These are phyloP conservation scores for Scaptomyza montana DNA, from an alignment of 1,140 invertebrate genomes.

Conservation along the genomic window DNA sequence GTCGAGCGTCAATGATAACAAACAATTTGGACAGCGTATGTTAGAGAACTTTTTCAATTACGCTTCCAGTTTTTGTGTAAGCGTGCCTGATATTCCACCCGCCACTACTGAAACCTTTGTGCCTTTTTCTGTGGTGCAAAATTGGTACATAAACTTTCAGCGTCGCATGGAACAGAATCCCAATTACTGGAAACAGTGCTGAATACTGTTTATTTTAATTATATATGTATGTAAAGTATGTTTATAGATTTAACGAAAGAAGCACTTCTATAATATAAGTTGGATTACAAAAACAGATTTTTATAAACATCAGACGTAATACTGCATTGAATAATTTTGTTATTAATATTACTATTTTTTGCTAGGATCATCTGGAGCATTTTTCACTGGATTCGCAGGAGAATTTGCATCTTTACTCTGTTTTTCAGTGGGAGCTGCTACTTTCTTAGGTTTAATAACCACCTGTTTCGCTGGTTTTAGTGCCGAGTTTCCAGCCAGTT, in stretches of 20 bases:
- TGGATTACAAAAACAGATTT: not conserved
- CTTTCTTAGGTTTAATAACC: not conserved
- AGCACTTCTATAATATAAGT: not conserved
- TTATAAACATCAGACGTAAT: not conserved
- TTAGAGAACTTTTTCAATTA: conserved; percentile 96
- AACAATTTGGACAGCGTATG: conserved; percentile 96
- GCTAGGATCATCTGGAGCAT: not conserved
- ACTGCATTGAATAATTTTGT: not conserved
- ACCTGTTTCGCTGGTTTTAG: not conserved
- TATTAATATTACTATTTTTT: not conserved
- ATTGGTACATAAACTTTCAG: conserved; percentile 97
- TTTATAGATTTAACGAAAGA: not conserved
- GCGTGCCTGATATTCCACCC: conserved; percentile 90
- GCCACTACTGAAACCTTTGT: conserved; percentile 93
- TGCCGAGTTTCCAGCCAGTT: not conserved
- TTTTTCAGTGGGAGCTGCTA: not conserved
- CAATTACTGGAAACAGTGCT: conserved; percentile 94
- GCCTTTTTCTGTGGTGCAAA: conserved; percentile 93
- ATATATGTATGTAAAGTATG: not conserved
- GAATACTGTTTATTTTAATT: conserved; percentile 12
- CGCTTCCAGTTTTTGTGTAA: conserved; percentile 93
- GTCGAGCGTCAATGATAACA: conserved; percentile 85
- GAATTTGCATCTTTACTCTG: not conserved
- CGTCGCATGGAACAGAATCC: conserved; percentile 95
- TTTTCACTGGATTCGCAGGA: not conserved